Conservation (phyloP, 1,140 invertebrate genomes). For the Tyrophagus putrescentiae region DNA sequence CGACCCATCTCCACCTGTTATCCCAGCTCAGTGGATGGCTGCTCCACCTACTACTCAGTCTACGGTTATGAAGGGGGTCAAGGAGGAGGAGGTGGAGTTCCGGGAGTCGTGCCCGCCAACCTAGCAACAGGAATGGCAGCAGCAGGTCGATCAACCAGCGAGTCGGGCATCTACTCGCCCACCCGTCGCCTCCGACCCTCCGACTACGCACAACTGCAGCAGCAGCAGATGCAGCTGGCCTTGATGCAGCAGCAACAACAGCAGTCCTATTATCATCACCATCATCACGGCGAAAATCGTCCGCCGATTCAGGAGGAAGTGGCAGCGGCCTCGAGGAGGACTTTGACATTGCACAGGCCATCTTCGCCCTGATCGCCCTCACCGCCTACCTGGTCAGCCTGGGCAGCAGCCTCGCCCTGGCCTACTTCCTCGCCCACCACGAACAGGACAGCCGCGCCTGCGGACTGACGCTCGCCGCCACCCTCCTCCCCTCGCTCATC, state of each 20-base stretch:
- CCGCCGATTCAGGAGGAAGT: too few relatives aligned
- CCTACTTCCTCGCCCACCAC: slow-evolving; percentile 25
- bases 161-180: slow-evolving; percentile 2
- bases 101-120: too few relatives aligned
- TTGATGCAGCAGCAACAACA: too few relatives aligned
- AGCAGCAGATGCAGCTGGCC: too few relatives aligned
- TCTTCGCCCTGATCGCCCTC: slow-evolving; percentile 24
- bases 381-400: slow-evolving; percentile 22
- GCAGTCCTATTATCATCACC: neutral
- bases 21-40: slow-evolving; percentile 18
- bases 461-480: slow-evolving; percentile 25
- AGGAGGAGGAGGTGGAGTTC: neutral
- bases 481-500: slow-evolving; percentile 24
- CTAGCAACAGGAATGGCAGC: too few relatives aligned
- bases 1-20: too few relatives aligned
- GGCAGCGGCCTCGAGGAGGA: neutral
- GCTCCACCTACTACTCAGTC: slow-evolving; percentile 2
- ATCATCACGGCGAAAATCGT: neutral
- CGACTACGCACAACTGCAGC: too few relatives aligned
- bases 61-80: neutral
- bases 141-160: too few relatives aligned
- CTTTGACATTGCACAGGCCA: slow-evolving; percentile 22
- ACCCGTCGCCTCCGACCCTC: neutral
- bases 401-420: slow-evolving; percentile 23
- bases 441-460: slow-evolving; percentile 24